Evolutionary conservation across 2,113 vertebrate genomes (phyloP).

Genomic region (Acrocephalus arundinaceus): DNA sequence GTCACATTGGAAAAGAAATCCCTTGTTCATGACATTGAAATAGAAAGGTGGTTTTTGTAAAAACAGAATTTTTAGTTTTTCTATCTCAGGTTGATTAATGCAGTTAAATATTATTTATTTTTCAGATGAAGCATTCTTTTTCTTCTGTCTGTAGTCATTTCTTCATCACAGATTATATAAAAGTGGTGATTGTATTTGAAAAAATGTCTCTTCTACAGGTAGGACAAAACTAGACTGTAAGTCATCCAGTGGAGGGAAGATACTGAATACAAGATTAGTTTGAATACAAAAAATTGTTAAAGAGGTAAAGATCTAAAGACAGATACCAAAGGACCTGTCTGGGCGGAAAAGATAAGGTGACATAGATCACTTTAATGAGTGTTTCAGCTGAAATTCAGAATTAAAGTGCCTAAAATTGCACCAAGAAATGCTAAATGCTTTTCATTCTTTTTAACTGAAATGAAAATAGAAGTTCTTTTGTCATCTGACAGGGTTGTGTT

Average conservation of each 20-base stretch:
- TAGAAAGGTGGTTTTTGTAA: neutral
- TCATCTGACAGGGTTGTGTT: neutral
- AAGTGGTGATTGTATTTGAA: neutral
- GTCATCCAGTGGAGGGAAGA: neutral
- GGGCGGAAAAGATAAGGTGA: constrained; percentile 11
- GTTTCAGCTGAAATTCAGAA: constrained; percentile 6
- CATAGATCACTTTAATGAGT: constrained; percentile 27
- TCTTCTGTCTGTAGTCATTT: neutral
- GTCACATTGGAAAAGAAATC: neutral
- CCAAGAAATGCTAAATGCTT: constrained; percentile 2
- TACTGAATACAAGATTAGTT: constrained; percentile 2
- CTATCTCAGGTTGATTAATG: neutral
- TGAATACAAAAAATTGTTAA: neutral
- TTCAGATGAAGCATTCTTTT: neutral
- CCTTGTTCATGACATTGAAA: neutral
- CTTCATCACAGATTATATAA: neutral
- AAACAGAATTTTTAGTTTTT: neutral
- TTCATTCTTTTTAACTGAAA: constrained; percentile 20
- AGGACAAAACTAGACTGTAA: neutral
- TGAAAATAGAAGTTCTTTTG: neutral
- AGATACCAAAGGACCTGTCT: constrained; percentile 25
- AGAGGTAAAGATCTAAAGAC: constrained; percentile 25
- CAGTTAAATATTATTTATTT: neutral
- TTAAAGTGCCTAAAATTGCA: neutral
- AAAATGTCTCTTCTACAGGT: neutral